Conservation (phyloP, 2,113 vertebrate species). For the Rhea pennata region DNA sequence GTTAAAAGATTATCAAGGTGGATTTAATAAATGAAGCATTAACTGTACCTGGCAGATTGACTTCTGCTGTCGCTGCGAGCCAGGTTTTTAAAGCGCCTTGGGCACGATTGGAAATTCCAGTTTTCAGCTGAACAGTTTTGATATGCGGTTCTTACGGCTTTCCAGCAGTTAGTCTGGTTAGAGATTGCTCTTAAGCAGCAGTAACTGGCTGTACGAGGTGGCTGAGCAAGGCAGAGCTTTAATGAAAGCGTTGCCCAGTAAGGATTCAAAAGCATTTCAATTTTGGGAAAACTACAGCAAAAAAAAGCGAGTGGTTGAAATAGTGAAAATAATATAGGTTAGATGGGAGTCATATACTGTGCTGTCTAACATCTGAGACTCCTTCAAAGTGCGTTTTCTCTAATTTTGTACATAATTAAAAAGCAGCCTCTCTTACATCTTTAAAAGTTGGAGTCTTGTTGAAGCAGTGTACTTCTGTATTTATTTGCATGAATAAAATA, state of each 20-base stretch:
- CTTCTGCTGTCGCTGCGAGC: not conserved
- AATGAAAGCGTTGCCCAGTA: conserved; percentile 2
- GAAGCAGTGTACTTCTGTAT: not conserved
- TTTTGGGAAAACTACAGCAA: not conserved
- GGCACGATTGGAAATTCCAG: not conserved
- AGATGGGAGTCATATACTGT: not conserved
- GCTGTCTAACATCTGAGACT: not conserved
- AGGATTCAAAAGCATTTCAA: not conserved
- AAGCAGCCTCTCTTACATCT: conserved; percentile 39
- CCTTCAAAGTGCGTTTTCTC: conserved; percentile 32
- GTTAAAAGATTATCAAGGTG: not conserved
- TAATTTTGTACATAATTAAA: conserved; percentile 52
- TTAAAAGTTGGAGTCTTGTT: conserved; percentile 32
- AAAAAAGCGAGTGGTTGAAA: not conserved
- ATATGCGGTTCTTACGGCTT: not conserved
- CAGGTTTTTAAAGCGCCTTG: not conserved
- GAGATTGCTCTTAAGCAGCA: not conserved
- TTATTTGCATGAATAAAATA: conserved; percentile 35
- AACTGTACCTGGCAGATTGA: not conserved
- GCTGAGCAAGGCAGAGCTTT: not conserved
- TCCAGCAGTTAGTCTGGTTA: not conserved
- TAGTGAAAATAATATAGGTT: not conserved
- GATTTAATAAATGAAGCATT: conserved; percentile 9
- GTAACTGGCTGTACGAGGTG: not conserved
- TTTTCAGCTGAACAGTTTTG: not conserved